These are phyloP conservation scores for Argyra leucocephala DNA, from an alignment of 2,888 invertebrate species.

Conservation along the genomic window DNA sequence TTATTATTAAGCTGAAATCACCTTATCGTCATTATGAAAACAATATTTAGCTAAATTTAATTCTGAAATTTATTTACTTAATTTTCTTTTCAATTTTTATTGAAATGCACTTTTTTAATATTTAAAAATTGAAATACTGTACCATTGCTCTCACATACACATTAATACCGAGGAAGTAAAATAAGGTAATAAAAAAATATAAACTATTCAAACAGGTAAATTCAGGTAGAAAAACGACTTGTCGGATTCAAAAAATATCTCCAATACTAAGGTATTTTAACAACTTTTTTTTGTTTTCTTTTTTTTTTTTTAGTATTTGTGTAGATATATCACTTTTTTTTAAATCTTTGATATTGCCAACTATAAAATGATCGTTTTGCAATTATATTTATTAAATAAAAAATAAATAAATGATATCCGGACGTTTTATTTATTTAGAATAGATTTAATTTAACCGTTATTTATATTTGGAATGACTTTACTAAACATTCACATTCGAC, in stretches of 20 bases:
- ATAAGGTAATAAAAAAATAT: not conserved
- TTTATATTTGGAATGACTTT: not conserved
- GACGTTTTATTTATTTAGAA: not conserved
- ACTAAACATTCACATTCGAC: not conserved
- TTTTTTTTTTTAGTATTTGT: conserved; percentile 21
- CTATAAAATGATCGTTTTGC: not conserved
- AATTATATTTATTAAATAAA: not conserved
- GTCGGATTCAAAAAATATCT: conserved; percentile 25
- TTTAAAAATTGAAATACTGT: not conserved
- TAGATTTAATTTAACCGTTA: not conserved
- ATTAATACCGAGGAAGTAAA: not conserved
- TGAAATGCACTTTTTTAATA: not conserved
- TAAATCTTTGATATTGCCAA: no score
- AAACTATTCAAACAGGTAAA: conserved; percentile 32
- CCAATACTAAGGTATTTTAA: conserved; percentile 22
- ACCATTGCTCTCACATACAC: not conserved
- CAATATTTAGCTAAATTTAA: not conserved
- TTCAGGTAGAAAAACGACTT: conserved; percentile 36
- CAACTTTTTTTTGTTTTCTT: conserved; percentile 17
- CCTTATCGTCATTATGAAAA: not conserved
- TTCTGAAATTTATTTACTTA: not conserved
- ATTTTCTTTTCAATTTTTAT: not conserved
- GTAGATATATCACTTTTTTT: conserved; percentile 21
- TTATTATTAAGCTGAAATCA: not conserved
- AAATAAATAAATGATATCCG: not conserved